Base-by-base conservation (phyloP, 2,113 vertebrate species). In the Dinomys branickii region DNA sequence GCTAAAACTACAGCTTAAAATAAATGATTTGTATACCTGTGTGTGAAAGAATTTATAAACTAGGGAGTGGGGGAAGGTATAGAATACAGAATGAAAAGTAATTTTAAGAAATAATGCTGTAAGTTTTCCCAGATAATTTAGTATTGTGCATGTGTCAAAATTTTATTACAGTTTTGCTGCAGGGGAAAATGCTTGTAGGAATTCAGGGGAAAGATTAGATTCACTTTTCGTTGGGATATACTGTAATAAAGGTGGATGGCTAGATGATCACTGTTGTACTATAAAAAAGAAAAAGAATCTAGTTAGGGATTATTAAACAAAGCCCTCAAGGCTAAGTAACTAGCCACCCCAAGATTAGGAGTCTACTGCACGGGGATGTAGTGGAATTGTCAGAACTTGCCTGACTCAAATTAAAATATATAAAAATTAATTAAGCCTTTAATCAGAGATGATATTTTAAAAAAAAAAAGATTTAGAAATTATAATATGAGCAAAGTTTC, bases 341-440 rank as follows among this genome's bases (percentile, higher is more conserved):
- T 50, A 44, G 3, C 33, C 20, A 17, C 73, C 50, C 52, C 56
- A 84, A 90, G 58, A 91, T 69, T 84, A 81, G 67, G 16, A 26
- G 4, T 88, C 56, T 26, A 38, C 6, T 54, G 35, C 90, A 12
- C 20, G n/a, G 33, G 10, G 47, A 6, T 28, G 44, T 65, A 81
- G 38, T 7, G 58, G 24, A 92, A 38, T 80, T 89, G 24, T 58
- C 3, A 88, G 73, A 82, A 78, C 52, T 80, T n/a, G 9, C 75
- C 22, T 75, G 82, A 54, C 19, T 92, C 44, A 44, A 22, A 86
- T 83, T 77, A 93, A 94, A 91, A 54, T 90, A 52, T 84, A 91
- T 84, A 30, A 90, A 96, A 86, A 92, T 94, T 81, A 80, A 88
- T 88, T 92, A 92, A 94, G 75, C 2, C 20, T 95, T n/a, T 54